Evolutionary conservation across 2,113 vertebrate genomes (phyloP).

Genomic region (Trichechus manatus): DNA sequence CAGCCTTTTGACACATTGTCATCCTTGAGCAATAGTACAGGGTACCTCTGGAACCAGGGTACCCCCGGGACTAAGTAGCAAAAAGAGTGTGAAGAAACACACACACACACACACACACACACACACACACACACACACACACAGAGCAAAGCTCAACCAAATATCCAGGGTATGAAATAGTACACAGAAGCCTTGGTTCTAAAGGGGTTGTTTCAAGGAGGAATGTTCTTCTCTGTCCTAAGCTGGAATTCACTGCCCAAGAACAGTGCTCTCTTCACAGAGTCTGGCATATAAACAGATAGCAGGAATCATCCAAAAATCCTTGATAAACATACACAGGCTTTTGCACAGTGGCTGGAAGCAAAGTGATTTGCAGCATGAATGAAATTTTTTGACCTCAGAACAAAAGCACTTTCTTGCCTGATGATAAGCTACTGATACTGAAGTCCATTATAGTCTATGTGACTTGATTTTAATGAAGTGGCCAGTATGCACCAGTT

Average conservation of each 20-base stretch:
- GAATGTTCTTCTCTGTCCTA: constrained; percentile 7
- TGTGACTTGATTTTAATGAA: not conserved
- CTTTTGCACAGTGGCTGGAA: constrained; percentile 43
- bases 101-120: not conserved
- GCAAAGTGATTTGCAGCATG: not conserved
- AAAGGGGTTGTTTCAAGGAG: constrained; percentile 32
- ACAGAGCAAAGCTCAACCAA: not conserved
- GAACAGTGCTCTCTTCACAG: constrained; percentile 77
- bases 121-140: too few relatives aligned
- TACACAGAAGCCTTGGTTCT: not conserved
- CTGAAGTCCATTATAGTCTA: not conserved
- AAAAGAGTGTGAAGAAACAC: not conserved
- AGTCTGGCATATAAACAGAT: constrained; percentile 66
- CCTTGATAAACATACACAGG: constrained; percentile 47
- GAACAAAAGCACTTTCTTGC: constrained; percentile 8
- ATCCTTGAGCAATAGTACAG: not conserved
- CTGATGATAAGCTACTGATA: constrained; percentile 3
- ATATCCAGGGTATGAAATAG: not conserved
- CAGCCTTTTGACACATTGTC: not conserved
- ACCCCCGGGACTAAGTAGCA: not conserved
- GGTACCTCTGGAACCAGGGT: not conserved
- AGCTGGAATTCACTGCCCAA: constrained; percentile 74
- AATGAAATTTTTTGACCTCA: not conserved
- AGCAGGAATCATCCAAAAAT: constrained; percentile 76
- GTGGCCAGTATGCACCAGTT: not conserved